Conservation (phyloP, 2,113 vertebrate genomes). For the Sturnira hondurensis region DNA sequence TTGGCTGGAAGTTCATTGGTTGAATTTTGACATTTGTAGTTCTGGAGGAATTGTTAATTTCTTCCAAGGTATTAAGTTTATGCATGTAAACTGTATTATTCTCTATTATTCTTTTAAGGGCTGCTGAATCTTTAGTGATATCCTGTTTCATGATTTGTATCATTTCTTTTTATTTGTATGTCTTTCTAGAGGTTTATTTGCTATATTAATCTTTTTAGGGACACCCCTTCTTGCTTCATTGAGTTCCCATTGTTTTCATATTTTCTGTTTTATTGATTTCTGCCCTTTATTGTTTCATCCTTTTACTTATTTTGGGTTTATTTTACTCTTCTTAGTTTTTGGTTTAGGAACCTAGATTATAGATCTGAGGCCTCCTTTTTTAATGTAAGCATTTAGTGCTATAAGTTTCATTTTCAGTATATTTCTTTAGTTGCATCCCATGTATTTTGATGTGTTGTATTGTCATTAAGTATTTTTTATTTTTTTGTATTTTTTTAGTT, state of each 20-base stretch:
- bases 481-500: too few relatives aligned
- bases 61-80: not conserved
- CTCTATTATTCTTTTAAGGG: not conserved
- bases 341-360: not conserved
- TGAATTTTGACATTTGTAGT: not conserved
- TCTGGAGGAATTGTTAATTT: not conserved
- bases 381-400: not conserved
- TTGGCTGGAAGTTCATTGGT: not conserved
- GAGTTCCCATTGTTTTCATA: not conserved
- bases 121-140: not conserved
- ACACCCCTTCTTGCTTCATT: not conserved
- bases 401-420: conserved; percentile 2
- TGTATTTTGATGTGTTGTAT: conserved; percentile 3
- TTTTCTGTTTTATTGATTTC: conserved; percentile 14
- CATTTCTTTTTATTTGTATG: not conserved
- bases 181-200: not conserved
- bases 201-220: not conserved
- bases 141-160: not conserved
- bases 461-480: not conserved
- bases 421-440: not conserved
- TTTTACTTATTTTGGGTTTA: not conserved
- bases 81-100: not conserved
- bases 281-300: conserved; percentile 26
- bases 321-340: not conserved
- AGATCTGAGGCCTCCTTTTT: not conserved